These are phyloP conservation scores for Cygnus atratus DNA, from an alignment of 2,113 vertebrate species.

Conservation along the genomic window DNA sequence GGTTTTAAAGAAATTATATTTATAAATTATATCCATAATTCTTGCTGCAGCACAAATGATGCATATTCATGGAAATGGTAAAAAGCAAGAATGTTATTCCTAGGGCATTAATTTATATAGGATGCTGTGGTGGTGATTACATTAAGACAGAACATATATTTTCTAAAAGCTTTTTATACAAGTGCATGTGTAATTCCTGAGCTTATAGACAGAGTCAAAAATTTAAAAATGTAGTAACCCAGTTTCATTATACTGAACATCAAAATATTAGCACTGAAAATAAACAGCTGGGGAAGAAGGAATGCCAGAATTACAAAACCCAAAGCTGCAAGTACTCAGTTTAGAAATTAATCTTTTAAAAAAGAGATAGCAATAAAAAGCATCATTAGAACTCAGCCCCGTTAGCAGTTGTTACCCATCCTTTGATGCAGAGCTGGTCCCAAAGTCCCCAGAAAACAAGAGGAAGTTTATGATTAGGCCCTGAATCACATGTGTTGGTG, in stretches of 20 bases:
- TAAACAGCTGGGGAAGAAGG: background rate
- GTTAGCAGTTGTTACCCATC: background rate
- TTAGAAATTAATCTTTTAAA: background rate
- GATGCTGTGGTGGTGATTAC: background rate
- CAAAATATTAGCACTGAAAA: constrained; percentile 34
- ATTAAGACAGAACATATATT: background rate
- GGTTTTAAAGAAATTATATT: background rate
- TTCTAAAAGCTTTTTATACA: background rate
- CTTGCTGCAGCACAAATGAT: background rate
- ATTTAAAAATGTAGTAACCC: constrained; percentile 14
- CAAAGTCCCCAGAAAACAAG: background rate
- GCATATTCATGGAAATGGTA: background rate
- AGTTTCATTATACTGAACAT: constrained; percentile 2
- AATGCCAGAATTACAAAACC: background rate
- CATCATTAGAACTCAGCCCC: background rate
- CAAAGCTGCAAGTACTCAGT: background rate
- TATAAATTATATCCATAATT: background rate
- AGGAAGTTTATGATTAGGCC: background rate
- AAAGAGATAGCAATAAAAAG: background rate
- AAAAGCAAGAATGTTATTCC: background rate
- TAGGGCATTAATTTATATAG: background rate
- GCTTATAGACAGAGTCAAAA: constrained; percentile 2
- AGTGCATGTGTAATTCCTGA: constrained; percentile 1
- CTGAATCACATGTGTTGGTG: background rate
- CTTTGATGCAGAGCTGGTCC: background rate